Evolutionary conservation across 2,888 invertebrate species (phyloP), one percentile per base, ranked within the genome.

Genomic region (Phorcus lineatus): DNA sequence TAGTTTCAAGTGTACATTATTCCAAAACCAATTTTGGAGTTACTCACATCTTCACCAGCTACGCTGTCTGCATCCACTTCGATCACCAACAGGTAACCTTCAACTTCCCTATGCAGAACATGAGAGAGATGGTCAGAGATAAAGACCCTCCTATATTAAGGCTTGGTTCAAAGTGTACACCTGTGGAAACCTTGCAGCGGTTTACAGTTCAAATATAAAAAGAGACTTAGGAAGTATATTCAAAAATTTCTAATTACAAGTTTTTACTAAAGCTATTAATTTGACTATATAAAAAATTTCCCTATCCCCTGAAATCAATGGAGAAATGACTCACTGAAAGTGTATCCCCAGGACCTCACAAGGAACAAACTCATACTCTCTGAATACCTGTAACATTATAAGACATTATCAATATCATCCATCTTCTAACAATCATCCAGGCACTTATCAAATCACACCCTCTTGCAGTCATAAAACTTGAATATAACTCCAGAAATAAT

Each of bases 41-140:
- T 13, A 92, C 94, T 94, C 94, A 95, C 95, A 92, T 95, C 94
- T 93, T 96, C 95, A 67, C 95, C 95, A 78, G 95, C 95, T 17
- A 95, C 95, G 84, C 95, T 95, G 88, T 94, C 94, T 62, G 94
- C 93, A 85, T 95, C 94, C 52, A 95, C 94, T 75, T 94, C 93
- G 13, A 95, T 94, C 80, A 95, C 94, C 40, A 95, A 92, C 22
- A 95, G 95, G 89, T 94, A 94, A 52, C 95, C 95, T 84, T 94
- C 93, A 6, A 94, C 93, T 90, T 95, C 95, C 87, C 95, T 95
- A 89, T 47, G 47, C 47, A 47, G 47, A 47, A 47, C 47, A 47
- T 47, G 47, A 13, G 11, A 74, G 91, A 91, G 11, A 66, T 7
- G 78, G 62, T 28, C 11, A 24, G 13, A 40, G 2, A 52, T 22